Conservation (phyloP, 2,113 vertebrate species). For the Mesitornis unicolor region DNA sequence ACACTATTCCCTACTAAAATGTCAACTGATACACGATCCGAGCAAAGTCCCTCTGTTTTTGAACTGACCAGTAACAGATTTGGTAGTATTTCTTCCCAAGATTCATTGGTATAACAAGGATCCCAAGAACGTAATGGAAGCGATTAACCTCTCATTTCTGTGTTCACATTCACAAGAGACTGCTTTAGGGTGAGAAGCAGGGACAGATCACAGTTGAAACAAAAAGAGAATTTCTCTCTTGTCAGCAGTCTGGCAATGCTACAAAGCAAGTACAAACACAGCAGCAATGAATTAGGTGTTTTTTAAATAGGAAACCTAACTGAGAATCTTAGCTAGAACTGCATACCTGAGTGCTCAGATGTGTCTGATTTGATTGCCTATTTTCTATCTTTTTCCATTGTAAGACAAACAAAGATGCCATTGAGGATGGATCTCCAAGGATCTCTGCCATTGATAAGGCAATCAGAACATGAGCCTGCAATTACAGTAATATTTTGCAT, state of each 20-base stretch:
- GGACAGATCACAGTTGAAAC: not conserved
- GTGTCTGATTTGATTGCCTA: slow-evolving; percentile 28
- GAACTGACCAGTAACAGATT: not conserved
- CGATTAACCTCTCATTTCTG: slow-evolving; percentile 15
- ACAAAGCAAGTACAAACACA: not conserved
- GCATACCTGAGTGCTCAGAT: not conserved
- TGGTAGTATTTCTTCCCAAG: not conserved
- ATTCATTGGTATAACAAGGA: not conserved
- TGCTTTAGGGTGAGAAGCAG: not conserved
- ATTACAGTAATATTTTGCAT: not conserved
- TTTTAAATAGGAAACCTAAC: not conserved
- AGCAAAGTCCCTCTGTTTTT: not conserved
- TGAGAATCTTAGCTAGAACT: not conserved
- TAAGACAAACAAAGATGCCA: slow-evolving; percentile 23
- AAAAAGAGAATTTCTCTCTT: not conserved
- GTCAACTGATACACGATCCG: not conserved
- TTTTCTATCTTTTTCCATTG: slow-evolving; percentile 22
- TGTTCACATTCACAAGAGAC: not conserved
- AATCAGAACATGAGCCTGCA: slow-evolving; percentile 49
- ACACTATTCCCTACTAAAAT: not conserved
- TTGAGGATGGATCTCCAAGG: slow-evolving; percentile 11
- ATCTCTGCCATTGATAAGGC: slow-evolving; percentile 29
- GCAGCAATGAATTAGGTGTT: not conserved
- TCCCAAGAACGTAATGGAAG: not conserved
- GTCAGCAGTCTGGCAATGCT: not conserved